Conservation (phyloP, 2,113 vertebrate genomes). For the Morphnarchus princeps region DNA sequence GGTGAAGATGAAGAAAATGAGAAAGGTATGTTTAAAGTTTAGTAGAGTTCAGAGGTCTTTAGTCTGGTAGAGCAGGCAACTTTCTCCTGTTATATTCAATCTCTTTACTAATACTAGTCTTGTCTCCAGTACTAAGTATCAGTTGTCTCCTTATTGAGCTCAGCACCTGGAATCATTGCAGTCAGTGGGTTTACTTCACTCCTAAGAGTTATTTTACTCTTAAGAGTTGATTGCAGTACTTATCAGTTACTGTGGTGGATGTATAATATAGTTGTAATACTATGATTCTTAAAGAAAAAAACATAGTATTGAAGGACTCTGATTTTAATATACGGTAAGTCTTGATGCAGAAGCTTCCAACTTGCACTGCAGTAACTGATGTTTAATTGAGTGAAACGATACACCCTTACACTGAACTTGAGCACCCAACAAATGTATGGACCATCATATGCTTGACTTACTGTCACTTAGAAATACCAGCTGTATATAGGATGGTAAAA, state of each 20-base stretch:
- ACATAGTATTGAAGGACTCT: conserved; percentile 42
- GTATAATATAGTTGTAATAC: not conserved
- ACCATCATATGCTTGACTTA: conserved; percentile 29
- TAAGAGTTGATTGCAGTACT: conserved; percentile 47
- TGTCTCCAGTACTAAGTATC: conserved; percentile 54
- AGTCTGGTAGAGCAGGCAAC: conserved; percentile 51
- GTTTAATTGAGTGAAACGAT: not conserved
- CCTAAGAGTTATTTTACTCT: conserved; percentile 63
- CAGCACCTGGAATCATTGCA: conserved; percentile 41
- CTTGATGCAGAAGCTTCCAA: not conserved
- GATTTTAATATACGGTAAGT: conserved; percentile 69
- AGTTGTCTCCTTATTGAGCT: conserved; percentile 54
- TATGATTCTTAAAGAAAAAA: conserved; percentile 36
- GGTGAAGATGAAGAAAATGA: conserved; percentile 90
- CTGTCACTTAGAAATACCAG: conserved; percentile 5
- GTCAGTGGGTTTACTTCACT: conserved; percentile 59
- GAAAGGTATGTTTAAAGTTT: conserved; percentile 89
- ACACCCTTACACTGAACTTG: conserved; percentile 2
- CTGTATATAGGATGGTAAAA: not conserved
- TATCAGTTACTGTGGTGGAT: conserved; percentile 71
- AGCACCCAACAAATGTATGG: conserved; percentile 27
- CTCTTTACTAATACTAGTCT: conserved; percentile 54
- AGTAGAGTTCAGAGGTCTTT: conserved; percentile 58
- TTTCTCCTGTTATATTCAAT: conserved; percentile 44
- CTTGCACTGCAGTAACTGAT: conserved; percentile 73